Conservation (phyloP, 1,140 invertebrate species). For the Temnothorax longispinosus region DNA sequence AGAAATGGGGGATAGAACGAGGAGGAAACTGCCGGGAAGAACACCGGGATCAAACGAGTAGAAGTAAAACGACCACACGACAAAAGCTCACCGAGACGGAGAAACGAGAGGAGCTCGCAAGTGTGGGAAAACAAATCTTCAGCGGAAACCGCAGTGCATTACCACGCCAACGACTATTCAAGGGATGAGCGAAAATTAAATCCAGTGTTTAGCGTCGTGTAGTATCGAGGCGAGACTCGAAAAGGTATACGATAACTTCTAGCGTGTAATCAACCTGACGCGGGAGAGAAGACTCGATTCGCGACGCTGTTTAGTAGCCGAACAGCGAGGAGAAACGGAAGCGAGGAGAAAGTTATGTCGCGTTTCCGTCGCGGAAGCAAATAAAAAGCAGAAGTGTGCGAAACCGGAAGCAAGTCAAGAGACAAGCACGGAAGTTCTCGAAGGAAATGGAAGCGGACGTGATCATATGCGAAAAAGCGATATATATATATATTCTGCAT, state of each 20-base stretch:
- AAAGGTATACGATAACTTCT: slow-evolving; percentile 10
- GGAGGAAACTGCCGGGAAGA: not conserved
- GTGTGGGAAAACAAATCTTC: slow-evolving; percentile 37
- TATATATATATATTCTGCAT: not conserved
- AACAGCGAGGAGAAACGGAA: not conserved
- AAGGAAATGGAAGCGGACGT: slow-evolving; percentile 52
- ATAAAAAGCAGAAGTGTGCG: slow-evolving; percentile 11
- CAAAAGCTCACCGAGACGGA: slow-evolving; percentile 28
- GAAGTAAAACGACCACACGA: slow-evolving; percentile 24
- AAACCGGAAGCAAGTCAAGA: slow-evolving; percentile 35
- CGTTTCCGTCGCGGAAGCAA: slow-evolving; percentile 18
- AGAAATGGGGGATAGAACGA: not conserved
- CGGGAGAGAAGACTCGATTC: not conserved
- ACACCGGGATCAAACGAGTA: slow-evolving; percentile 38
- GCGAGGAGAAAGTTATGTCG: slow-evolving; percentile 13
- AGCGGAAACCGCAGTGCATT: slow-evolving; percentile 11
- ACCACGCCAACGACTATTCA: slow-evolving; percentile 15
- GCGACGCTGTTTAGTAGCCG: slow-evolving; percentile 4
- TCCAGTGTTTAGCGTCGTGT: slow-evolving; percentile 2
- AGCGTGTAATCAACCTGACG: slow-evolving; percentile 16
- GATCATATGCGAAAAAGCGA: slow-evolving; percentile 40
- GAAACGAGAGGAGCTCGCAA: slow-evolving; percentile 12
- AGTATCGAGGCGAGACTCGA: not conserved
- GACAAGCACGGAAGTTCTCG: slow-evolving; percentile 40
- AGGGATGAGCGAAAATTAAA: slow-evolving; percentile 44